Base-by-base conservation (phyloP, 1,140 invertebrate species). In the Eumaeus atala region DNA sequence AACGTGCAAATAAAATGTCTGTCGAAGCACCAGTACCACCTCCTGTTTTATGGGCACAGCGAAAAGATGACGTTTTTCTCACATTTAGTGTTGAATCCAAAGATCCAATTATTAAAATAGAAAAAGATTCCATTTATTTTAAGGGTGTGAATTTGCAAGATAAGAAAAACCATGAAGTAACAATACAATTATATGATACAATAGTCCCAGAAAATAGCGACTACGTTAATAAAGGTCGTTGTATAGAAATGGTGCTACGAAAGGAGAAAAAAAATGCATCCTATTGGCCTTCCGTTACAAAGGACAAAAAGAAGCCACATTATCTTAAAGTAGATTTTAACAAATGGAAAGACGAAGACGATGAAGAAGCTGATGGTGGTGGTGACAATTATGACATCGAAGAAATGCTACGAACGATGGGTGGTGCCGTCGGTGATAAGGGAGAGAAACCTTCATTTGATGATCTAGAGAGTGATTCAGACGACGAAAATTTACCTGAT, bases 291-390 rank as follows among this genome's bases (percentile, higher is more conserved):
- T 89, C 93, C 55, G 89, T 98, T 57, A 93, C 95, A 28, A 95
- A 95, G 84, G 95, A 96, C 65, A 94, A 94, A 70, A 92, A 92
- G 76, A 98, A 98, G 84, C 92, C 93, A 64, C 97, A 98, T 83
- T 99, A 97, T 94, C 89, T 99, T 61, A 98, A 98, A 88, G 93
- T 96, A 72, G 97, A 99, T 80, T 99, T 99, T 79, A 95, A 96
- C 73, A 98, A 97, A 87, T 99, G 97, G 97, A 94, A 93, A 82
- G 97, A 99, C 89, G 97, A 98, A 87, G 95, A 83, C 51, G 82
- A 85, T 40, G 81, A 84, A 61, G 72, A 78, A 16, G 79, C 78
- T 51, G 74, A 72, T 36, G 77, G 61, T 50, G 66, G 63, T 21
- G 71, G 65, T 21, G 67, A 72, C 35, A 51, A 56, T 16, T 64